Percentiles rank a stretch among this genome's conserved stretches.
Conservation (phyloP, 2,113 vertebrate genomes). For the Ceratotherium simum region DNA sequence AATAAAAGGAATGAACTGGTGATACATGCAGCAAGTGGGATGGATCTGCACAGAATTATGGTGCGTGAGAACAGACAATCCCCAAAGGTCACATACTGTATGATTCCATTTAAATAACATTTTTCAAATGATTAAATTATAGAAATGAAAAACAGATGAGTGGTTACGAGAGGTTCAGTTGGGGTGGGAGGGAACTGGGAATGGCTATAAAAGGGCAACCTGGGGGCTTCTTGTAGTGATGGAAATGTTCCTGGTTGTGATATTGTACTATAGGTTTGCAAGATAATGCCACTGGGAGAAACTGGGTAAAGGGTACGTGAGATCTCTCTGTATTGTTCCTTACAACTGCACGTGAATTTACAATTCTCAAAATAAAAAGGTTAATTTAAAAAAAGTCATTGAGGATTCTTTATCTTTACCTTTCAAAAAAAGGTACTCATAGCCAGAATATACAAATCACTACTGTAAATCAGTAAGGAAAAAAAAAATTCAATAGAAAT, state of each 20-base stretch:
- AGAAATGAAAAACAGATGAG: neutral
- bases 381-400: neutral
- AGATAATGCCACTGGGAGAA: neutral
- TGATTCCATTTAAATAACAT: neutral
- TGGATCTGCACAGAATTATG: neutral
- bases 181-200: neutral
- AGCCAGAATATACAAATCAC: neutral
- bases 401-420: neutral
- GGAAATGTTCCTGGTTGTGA: neutral
- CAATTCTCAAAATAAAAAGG: neutral
- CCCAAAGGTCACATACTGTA: neutral
- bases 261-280: neutral
- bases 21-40: neutral
- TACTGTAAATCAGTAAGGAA: neutral
- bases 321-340: neutral
- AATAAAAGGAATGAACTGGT: neutral
- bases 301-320: neutral
- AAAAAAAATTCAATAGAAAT: neutral
- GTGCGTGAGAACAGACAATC: neutral
- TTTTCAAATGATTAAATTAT: neutral
- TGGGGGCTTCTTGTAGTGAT: neutral
- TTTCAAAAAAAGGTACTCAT: neutral
- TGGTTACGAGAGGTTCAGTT: neutral
- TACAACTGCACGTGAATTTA: neutral
- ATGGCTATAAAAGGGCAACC: neutral